These are phyloP conservation scores for Echinarachnius parma DNA, from an alignment of 53 echinoderm and acorn worm species.

Conservation along the genomic window DNA sequence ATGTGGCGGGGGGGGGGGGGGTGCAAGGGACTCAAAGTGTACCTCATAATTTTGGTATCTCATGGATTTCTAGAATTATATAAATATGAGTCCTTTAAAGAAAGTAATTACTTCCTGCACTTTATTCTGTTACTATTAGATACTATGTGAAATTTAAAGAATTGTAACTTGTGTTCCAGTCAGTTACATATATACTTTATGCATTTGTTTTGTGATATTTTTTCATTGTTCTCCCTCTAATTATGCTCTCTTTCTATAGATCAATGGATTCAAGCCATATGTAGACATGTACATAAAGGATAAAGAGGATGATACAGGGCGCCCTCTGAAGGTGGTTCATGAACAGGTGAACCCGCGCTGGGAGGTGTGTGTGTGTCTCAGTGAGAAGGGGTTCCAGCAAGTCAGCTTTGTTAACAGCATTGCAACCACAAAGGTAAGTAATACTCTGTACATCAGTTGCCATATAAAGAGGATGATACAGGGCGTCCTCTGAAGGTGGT, in stretches of 20 bases:
- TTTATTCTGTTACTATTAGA: too few species aligned
- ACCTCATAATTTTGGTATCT: too few species aligned
- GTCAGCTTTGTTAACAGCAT: conserved; percentile 99
- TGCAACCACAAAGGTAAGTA: conserved; percentile 86
- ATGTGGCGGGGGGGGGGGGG: conserved; percentile 78
- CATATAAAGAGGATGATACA: conserved; percentile 36
- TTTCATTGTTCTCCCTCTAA: too few species aligned
- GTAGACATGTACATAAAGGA: conserved; percentile 81
- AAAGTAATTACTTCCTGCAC: too few species aligned
- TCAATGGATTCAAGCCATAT: conserved; percentile 76
- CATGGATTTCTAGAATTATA: too few species aligned
- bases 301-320: conserved; percentile 66
- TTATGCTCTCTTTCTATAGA: too few species aligned
- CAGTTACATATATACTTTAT: too few species aligned
- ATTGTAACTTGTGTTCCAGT: too few species aligned
- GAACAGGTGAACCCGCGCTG: conserved; percentile 76
- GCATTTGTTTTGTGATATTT: too few species aligned
- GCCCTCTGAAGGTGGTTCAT: conserved; percentile 69
- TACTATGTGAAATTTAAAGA: too few species aligned
- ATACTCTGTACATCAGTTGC: not conserved
- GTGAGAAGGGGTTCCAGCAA: conserved; percentile 96
- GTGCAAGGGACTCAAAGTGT: conserved; percentile 79
- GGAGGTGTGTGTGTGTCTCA: conserved; percentile 85
- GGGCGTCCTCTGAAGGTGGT: conserved; percentile 70
- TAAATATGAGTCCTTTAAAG: too few species aligned